Base-by-base conservation (phyloP, 2,113 vertebrate species). In the Phoxinus phoxinus region DNA sequence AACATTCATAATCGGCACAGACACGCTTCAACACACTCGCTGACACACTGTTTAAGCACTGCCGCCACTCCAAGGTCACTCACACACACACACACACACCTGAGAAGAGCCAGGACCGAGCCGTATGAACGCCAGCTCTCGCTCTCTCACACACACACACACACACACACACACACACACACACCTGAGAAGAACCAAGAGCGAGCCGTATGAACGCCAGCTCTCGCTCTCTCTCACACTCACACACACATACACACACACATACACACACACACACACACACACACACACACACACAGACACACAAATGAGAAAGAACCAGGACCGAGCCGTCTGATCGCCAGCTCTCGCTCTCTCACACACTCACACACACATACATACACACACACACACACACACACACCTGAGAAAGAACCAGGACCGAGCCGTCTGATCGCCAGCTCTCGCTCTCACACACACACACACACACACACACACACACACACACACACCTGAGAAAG, bases 1-100 rank as follows among this genome's bases (percentile, higher is more conserved):
- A 96, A 94, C 92, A 94, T 91, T 95, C 94, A 93, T 95, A 96
- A 96, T 96, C 95, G 95, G 93, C 91, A 91, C 92, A 90, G 91
- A 91, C 92, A 95, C 93, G 94, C 95, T 94, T 93, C 92, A 92
- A 93, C 91, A 93, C 89, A 93, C 93, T 81, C 90, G 92, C 93
- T 95, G 92, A 94, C 91, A 93, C 92, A 90, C 94, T 92, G 93
- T 94, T 95, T 93, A 94, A 94, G 92, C 92, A 93, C 90, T 67
- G 63, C 92, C 65, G 94, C 93, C 92, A 92, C 87, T 90, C 89
- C 95, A 96, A 95, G 95, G 95, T 95, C 95, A 94, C 92, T 30
- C 91, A 86, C 87, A 87, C 87, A 88, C 88, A 87, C 90, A 86
- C 69, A 81, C 83, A 87, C 77, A 80, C 37, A 88, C 87, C 84